Percentiles rank a stretch among this genome's conserved stretches.
These are phyloP conservation scores for Limnephilus lunatus DNA, from an alignment of 2,888 invertebrate species.

Conservation along the genomic window DNA sequence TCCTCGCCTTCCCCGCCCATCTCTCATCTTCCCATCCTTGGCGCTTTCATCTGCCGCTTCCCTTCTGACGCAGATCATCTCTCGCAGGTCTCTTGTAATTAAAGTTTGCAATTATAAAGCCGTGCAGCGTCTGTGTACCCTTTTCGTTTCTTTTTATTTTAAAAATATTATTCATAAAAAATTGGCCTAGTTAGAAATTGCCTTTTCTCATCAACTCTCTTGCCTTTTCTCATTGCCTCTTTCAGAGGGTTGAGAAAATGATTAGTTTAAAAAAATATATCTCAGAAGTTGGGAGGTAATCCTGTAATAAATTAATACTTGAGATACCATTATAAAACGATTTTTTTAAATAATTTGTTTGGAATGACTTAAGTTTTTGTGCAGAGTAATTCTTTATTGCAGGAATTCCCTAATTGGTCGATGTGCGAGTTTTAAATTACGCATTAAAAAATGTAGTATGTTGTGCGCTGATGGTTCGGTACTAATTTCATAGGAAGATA, in stretches of 20 bases:
- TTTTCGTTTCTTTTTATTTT: constrained; percentile 4
- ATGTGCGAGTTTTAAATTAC: no score
- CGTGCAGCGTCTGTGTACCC: constrained; percentile 30
- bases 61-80: constrained; percentile 17
- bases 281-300: neutral
- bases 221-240: neutral
- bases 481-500: no score
- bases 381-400: neutral
- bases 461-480: no score
- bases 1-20: neutral
- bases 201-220: neutral
- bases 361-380: neutral
- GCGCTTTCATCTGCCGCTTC: neutral
- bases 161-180: neutral
- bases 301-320: neutral
- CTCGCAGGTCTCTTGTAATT: constrained; percentile 24
- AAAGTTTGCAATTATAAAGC: constrained; percentile 42
- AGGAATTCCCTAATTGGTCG: neutral
- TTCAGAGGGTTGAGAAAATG: neutral
- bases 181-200: neutral
- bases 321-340: neutral
- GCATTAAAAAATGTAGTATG: no score
- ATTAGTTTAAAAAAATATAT: neutral
- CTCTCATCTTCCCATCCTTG: neutral
- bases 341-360: neutral